Evolutionary conservation across 2,113 vertebrate species (phyloP).

Genomic region (Rostratula benghalensis): DNA sequence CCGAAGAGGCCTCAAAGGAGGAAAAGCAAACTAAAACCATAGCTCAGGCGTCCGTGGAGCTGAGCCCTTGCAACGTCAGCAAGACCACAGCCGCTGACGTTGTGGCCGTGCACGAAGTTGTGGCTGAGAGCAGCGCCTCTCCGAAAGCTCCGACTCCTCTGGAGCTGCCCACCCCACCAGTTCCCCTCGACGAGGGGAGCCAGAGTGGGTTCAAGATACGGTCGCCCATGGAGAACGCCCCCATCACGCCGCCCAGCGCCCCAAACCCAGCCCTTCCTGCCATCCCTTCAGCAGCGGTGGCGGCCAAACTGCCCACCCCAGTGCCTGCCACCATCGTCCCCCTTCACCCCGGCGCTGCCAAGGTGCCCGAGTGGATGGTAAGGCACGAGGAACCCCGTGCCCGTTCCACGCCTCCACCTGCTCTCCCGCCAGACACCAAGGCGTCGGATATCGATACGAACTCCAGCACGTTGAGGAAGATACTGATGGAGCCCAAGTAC

Average conservation of each 20-base stretch:
- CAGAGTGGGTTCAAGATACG: slow-evolving; percentile 72
- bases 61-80: background rate
- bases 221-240: slow-evolving; percentile 68
- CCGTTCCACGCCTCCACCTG: slow-evolving; percentile 78
- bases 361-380: slow-evolving; percentile 85
- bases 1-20: slow-evolving; percentile 54
- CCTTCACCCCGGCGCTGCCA: slow-evolving; percentile 69
- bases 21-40: slow-evolving; percentile 41
- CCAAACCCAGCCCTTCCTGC: slow-evolving; percentile 14
- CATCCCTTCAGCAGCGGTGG: slow-evolving; percentile 33
- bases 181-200: slow-evolving; percentile 51
- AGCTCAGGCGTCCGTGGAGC: background rate
- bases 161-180: background rate
- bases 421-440: slow-evolving; percentile 93
- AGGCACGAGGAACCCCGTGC: slow-evolving; percentile 85
- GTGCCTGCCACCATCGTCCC: slow-evolving; percentile 65
- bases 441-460: slow-evolving; percentile 90
- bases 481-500: slow-evolving; percentile 98
- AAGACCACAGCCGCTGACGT: background rate
- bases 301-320: slow-evolving; percentile 68
- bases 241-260: slow-evolving; percentile 65
- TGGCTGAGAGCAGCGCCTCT: slow-evolving; percentile 39
- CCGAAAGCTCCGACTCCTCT: slow-evolving; percentile 13
- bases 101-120: background rate
- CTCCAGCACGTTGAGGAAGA: slow-evolving; percentile 95